phyloP scores from a whole-genome alignment of 2,888 invertebrate species.

The Lydus trimaculatus region DNA sequence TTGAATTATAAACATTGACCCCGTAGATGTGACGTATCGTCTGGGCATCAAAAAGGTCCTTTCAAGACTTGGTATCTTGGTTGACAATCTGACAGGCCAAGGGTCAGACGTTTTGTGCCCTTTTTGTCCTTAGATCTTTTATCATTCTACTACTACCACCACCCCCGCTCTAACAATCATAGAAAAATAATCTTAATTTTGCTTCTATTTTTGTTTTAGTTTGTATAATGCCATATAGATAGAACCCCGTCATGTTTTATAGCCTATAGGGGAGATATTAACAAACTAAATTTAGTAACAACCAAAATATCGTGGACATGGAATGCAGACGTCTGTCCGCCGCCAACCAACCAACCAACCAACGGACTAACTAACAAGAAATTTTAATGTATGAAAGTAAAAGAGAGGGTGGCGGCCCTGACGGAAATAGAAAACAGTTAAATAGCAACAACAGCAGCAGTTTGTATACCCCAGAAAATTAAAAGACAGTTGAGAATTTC shows the following conservation, averaged over 20 bases:
- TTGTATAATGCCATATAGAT: slow-evolving; percentile 4
- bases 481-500: slow-evolving; percentile 2
- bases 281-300: slow-evolving; percentile 34
- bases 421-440: slow-evolving; percentile 8
- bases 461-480: slow-evolving; percentile 1
- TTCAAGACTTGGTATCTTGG: slow-evolving; percentile 41
- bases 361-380: slow-evolving; percentile 5
- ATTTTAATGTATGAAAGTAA: slow-evolving; percentile 13
- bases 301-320: slow-evolving; percentile 34
- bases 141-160: slow-evolving; percentile 22
- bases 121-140: slow-evolving; percentile 26
- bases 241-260: slow-evolving; percentile 16
- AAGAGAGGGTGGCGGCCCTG: slow-evolving; percentile 11
- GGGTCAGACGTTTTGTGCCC: slow-evolving; percentile 47
- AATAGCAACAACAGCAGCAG: neutral
- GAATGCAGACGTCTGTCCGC: slow-evolving; percentile 17
- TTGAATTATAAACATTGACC: slow-evolving; percentile 28
- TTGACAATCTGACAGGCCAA: slow-evolving; percentile 50
- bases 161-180: slow-evolving; percentile 2
- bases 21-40: slow-evolving; percentile 39
- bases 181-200: neutral
- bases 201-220: slow-evolving; percentile 10
- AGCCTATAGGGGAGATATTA: slow-evolving; percentile 11
- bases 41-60: slow-evolving; percentile 43
- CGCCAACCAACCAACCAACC: slow-evolving; percentile 4